Base-by-base conservation (phyloP, 2,888 invertebrate species). In the Chydorus sphaericus region DNA sequence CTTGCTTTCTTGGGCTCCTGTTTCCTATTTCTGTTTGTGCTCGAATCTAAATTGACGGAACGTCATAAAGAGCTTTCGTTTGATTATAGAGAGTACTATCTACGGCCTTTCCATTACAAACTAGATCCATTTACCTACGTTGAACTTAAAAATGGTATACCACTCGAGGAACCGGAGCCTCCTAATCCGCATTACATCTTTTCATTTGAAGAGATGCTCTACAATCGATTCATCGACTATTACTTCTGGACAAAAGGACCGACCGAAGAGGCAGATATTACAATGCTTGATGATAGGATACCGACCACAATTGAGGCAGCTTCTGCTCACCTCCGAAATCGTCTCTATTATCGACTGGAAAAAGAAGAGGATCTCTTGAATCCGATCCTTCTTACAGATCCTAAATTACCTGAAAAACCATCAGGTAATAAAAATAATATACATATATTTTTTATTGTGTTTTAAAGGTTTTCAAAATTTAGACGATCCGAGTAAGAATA, bases 71-170 rank as follows among this genome's bases (percentile, higher is more conserved):
- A 4, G 36, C 14, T 52, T 3, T 33, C 10, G 3, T 33, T 52
- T 6, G 36, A 33, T 20, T 54, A 54, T 18, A 39, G 20, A 29
- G 48, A 54, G 29, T 54, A 29, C 16, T 54, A 18, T 20, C 28
- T 20, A 4, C 26, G 39, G 29, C 54, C 54, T 10, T 54, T 54
- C 20, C 39, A 30, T 28, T 30, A 31, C 20, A 54, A 39, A 20
- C 54, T 54, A n/a, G 54, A 54, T 18, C 54, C 54, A 14, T 54
- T 54, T 30, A 28, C 33, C 2, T 54, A 54, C 11, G 29, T 29
- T 4, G 28, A 29, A 16, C 20, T 54, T 16, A 39, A 39, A 26
- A 54, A 39, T 23, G 54, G 54, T 16, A 18, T 18, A 8, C 28
- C 48, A 6, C 28, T 39, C 8, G 31, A 28, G 14, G 54, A 54